phyloP scores from a whole-genome alignment of 2,797 vertebrate species.

The Sebastes goodei region DNA sequence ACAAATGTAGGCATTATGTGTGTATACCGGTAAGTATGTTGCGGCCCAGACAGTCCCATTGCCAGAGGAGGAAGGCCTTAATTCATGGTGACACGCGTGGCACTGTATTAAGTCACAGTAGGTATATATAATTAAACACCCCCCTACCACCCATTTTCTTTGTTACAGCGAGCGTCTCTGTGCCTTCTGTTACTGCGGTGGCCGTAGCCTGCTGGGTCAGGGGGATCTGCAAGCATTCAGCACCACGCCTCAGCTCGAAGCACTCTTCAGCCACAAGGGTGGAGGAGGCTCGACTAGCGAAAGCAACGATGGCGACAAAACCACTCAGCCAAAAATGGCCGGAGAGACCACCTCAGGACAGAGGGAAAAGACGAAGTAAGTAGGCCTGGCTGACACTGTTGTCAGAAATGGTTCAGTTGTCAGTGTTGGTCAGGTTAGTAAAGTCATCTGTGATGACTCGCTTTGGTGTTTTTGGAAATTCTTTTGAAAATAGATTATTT shows the following conservation, averaged over 20 bases:
- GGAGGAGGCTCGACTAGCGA: conserved; percentile 68
- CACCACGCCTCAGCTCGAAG: conserved; percentile 85
- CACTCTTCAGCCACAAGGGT: conserved; percentile 61
- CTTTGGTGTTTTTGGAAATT: background rate
- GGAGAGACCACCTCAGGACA: conserved; percentile 78
- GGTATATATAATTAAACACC: conserved; percentile 73
- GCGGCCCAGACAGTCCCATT: background rate
- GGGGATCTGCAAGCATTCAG: conserved; percentile 92
- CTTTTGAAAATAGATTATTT: background rate
- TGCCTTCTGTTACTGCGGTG: conserved; percentile 97
- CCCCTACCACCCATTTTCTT: conserved; percentile 41
- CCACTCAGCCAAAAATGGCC: conserved; percentile 69
- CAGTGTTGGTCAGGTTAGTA: background rate
- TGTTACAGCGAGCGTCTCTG: conserved; percentile 89
- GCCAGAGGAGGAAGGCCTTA: conserved; percentile 51
- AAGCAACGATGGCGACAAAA: conserved; percentile 79
- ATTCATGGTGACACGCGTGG: conserved; percentile 61
- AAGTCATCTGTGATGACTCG: conserved; percentile 31
- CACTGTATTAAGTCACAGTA: conserved; percentile 61
- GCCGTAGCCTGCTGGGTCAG: conserved; percentile 96
- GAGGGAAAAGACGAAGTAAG: conserved; percentile 77
- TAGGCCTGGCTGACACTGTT: conserved; percentile 12
- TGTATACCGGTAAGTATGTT: conserved; percentile 14
- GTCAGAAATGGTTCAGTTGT: conserved; percentile 17
- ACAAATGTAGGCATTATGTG: background rate